Evolutionary conservation across 1,140 invertebrate genomes (phyloP), one percentile per base, ranked within the genome.

Genomic region (Drosophila teissieri): DNA sequence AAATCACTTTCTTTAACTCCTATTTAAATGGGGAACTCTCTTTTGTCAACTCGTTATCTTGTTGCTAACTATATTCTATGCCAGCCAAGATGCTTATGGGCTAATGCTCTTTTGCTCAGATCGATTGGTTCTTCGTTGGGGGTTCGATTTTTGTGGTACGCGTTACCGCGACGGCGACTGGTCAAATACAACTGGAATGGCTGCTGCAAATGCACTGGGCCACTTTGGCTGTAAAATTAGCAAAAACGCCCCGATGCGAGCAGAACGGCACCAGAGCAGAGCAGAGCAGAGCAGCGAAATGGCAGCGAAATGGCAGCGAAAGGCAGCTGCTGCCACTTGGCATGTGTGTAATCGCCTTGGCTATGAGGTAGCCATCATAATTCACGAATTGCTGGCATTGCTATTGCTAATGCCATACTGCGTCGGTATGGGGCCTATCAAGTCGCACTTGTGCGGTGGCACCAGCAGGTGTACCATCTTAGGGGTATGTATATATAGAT

Each of bases 121-220:
- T 76, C 51, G 24, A 22, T 77, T 67, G 36, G 45, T 77, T 46
- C 54, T 78, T 76, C 74, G 74, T 77, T 70, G 14, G 67, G 69
- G 60, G 58, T 74, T 78, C 42, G 63, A 44, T 70, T 68, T 44
- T 44, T 40, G 63, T 74, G 67, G 62, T 79, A 64, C 80, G 67
- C 67, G 79, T 81, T 82, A 67, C 75, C 79, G 68, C 70, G 63
- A 73, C 82, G 68, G 77, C 80, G 70, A 79, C 83, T 88, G 83
- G 74, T 82, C 79, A 83, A 83, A 83, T 63, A 83, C 80, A 83
- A 83, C 80, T 83, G 80, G 80, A 83, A 83, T 86, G 82, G 78
- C 75, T 78, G 79, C 84, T 84, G 80, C 83, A 64, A 77, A 53
- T 89, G 80, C 85, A 89, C 84, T 89, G 84, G 73, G 62, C 67